Evolutionary conservation across 2,888 invertebrate species (phyloP).

Genomic region (Lithophane ornitopus): DNA sequence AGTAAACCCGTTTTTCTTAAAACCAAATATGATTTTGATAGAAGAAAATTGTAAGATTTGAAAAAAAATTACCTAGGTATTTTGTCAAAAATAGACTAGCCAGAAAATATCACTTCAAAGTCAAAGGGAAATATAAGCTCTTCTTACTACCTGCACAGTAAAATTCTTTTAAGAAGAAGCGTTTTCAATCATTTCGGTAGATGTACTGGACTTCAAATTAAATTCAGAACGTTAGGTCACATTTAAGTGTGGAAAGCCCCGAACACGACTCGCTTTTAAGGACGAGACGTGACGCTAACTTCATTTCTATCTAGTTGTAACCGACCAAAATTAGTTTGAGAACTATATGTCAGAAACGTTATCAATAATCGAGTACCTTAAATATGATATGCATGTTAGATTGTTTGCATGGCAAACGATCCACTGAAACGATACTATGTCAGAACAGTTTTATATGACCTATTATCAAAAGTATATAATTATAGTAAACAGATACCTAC

Average conservation of each 20-base stretch:
- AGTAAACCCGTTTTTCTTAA: conserved; percentile 1
- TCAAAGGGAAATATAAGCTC: not conserved
- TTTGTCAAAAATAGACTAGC: not conserved
- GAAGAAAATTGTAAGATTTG: not conserved
- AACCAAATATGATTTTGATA: conserved; percentile 14
- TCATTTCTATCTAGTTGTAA: conserved; percentile 30
- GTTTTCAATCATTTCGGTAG: not conserved
- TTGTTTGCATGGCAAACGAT: conserved; percentile 1
- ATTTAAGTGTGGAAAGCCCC: conserved; percentile 73
- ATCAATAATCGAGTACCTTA: not conserved
- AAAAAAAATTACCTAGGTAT: not conserved
- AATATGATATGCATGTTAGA: not conserved
- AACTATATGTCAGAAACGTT: conserved; percentile 6
- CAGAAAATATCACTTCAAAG: conserved; percentile 4
- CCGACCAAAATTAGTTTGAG: conserved; percentile 5
- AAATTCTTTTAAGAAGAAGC: not conserved
- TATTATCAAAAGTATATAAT: conserved; percentile 59
- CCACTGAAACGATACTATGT: conserved; percentile 7
- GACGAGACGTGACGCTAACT: conserved; percentile 81
- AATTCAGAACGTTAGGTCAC: conserved; percentile 72
- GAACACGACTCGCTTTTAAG: conserved; percentile 80
- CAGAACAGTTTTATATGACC: conserved; percentile 18
- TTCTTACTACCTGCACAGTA: not conserved
- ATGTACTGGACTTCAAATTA: conserved; percentile 42
- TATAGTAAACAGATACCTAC: conserved; percentile 55